Base-by-base conservation (phyloP, 2,797 vertebrate species). In the Rhabdophis nuchalis region DNA sequence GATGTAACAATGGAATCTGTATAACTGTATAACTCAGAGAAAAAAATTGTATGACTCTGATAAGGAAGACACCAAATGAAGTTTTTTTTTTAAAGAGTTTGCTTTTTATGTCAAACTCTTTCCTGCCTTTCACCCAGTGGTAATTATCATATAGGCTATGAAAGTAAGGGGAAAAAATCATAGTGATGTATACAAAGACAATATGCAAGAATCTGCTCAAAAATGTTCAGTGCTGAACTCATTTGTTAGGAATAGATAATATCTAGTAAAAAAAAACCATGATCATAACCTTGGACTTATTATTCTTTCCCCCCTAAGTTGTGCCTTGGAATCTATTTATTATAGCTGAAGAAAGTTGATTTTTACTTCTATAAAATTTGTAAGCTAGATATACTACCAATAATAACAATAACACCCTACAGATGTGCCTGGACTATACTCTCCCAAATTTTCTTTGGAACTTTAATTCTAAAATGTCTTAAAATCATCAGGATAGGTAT, bases 341-440 rank as follows among this genome's bases (percentile, higher is more conserved):
- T 50, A 1, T 58, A 58, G 27, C 18, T 56, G 27, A 9, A 54
- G n/a, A 20, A 89, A 85, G 16, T 27, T 58, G 36, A 46, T n/a
- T 77, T 77, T 61, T 54, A 92, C 50, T 82, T 90, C 23, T 25
- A 4, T 46, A 29, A 60, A 85, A 7, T 27, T 18, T 29, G 64
- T 68, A 53, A 9, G 5, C 4, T 72, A 13, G 5, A 50, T 77
- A 5, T 1, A 0, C 1, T 89, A 56, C 9, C 29, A 93, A 52
- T 91, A 86, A 1, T 60, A 0, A 3, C 0, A 0, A 2, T n/a
- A 54, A 77, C 41, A 77, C 9, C 18, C 9, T 82, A 25, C 0
- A 4, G 9, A 10, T 82, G 32, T 82, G 72, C 46, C 36, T 46
- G 20, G 36, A 46, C 36, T 82, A 46, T 46, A 46, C 10, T 46